Evolutionary conservation across 2,888 invertebrate species (phyloP), one percentile per base, ranked within the genome.

Genomic region (Hoplodrina blanda): DNA sequence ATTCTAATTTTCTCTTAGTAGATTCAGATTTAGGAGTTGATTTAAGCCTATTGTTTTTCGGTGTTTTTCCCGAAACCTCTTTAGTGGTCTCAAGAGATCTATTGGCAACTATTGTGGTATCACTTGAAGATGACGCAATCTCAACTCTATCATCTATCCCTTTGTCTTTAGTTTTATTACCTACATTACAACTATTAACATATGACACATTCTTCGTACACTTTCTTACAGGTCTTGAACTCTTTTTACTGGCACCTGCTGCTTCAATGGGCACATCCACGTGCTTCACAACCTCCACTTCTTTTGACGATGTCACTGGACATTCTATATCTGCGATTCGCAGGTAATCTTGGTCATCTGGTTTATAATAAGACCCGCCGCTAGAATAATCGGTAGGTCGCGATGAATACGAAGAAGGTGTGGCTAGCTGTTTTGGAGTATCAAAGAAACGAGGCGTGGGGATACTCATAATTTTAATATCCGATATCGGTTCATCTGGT

Each of bases 361-460:
- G 97, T 74, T 96, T 96, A 83, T 97, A 97, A 83, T 97, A 97
- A 4, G 97, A 97, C 4, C 97, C 96, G 7, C 97, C 95, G 67
- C 97, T 97, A 11, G 97, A 97, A 88, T 97, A 97, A 81, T 97
- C 97, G 1, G 97, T 97, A 53, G 94, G 95, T 8, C 96, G 91
- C 37, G 95, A 95, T 15, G 93, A 92, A 84, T 94, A 96, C 4
- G 95, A 93, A 0, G 93, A 93, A 17, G 96, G 96, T 2, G 96
- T 96, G 41, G 92, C 89, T 69, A 90, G 88, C 0, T 85, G 87
- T 84, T 92, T 93, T n/a, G 94, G 91, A 50, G 91, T 91, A 78
- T 96, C 94, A 19, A 97, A 95, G 87, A 97, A 95, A 73, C 93
- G 92, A 10, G 97, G 97, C 1, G 97, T 97, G 5, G 96, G 96